Evolutionary conservation across 53 echinoderm and acorn worm genomes (phyloP), one percentile per base, ranked within the genome.

Genomic region (Crossaster papposus): DNA sequence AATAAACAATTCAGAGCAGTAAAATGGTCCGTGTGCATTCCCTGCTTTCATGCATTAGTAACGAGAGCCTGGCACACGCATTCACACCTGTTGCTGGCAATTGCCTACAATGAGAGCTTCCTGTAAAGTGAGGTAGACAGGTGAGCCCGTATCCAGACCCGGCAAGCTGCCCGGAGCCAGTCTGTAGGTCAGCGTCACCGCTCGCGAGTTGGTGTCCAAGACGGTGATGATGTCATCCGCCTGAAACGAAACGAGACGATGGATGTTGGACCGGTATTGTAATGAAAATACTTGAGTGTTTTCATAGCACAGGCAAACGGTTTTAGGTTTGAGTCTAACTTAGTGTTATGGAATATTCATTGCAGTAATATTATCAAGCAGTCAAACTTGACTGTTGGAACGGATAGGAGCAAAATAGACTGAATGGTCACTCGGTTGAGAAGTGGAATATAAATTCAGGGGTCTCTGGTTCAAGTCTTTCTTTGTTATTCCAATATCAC

Each of bases 91-190:
- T 32, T 99, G 93, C 34, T 92, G 85, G 80, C 92, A 99, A 81
- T 99, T 99, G 52, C 99, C 99, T 1, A 99, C 94, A 75, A 99
- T 96, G 50, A 99, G 81, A 29, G 96, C 99, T 79, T 99, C 99
- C 70, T 99, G 94, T 15, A 99, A 83, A 5, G 94, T 88, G 3
- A 99, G 89, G 74, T 99, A 94, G 82, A 94, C 93, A 52, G 94
- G 96, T 33, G 91, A 85, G 77, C 89, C 88, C 35, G 83, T 95
- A 38, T 93, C 95, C 77, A 92, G 74, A 30, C 91, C 65, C 6
- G 96, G 96, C 51, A 99, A 82, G 10, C 93, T 72, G n/a, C 90
- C 92, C 7, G 92, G 90, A 12, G 92, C 92, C 34, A 99, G 92
- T 64, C 99, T 81, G 54, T 99, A 90, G 30, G 93, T 93, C 44